Conservation (phyloP, 2,888 invertebrate species). For the Phengaris alcon region DNA sequence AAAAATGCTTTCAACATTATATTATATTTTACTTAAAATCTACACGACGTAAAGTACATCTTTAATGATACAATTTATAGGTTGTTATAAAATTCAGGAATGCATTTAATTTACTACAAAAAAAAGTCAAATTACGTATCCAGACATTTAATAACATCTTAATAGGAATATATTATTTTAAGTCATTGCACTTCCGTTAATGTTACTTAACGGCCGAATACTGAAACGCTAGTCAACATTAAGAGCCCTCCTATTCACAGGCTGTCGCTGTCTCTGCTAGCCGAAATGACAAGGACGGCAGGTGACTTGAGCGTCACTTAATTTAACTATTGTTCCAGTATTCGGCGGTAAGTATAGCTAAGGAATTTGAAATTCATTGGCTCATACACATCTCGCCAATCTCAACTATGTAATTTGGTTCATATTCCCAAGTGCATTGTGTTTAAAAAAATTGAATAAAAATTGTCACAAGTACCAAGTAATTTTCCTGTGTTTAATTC, state of each 20-base stretch:
- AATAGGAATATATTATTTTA: neutral
- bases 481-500: neutral
- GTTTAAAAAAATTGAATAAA: neutral
- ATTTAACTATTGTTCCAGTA: no score
- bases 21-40: conserved; percentile 20
- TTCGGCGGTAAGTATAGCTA: neutral
- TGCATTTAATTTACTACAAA: neutral
- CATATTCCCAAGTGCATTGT: neutral
- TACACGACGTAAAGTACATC: conserved; percentile 4
- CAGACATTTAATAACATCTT: neutral
- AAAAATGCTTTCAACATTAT: neutral
- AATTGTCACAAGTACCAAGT: neutral
- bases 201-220: no score
- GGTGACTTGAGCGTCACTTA: no score
- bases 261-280: no score
- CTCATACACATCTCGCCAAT: neutral
- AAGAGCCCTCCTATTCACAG: no score
- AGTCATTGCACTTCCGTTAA: neutral
- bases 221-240: no score
- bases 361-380: neutral
- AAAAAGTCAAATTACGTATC: neutral
- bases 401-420: neutral
- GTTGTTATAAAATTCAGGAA: conserved; percentile 16
- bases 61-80: neutral
- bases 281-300: no score